Percentiles rank a stretch among this genome's conserved stretches.
phyloP scores from a whole-genome alignment of 2,888 invertebrate species.

The Psylliodes chrysocephalus region DNA sequence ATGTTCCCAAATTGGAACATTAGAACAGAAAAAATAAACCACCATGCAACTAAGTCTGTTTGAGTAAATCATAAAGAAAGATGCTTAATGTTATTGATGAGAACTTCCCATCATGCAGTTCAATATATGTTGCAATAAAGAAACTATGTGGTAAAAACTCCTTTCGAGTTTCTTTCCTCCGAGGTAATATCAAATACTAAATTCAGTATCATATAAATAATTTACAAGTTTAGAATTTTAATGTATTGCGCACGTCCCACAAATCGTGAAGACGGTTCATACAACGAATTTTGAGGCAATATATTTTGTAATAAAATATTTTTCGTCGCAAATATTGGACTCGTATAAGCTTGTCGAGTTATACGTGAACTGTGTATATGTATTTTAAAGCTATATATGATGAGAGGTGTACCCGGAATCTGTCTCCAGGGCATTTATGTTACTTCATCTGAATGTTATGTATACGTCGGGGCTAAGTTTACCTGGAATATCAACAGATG shows the following conservation, averaged over 20 bases:
- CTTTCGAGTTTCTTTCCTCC: no score
- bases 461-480: neutral
- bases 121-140: no score
- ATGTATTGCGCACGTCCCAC: neutral
- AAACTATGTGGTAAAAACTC: no score
- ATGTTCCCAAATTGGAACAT: no score
- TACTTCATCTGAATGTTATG: no score
- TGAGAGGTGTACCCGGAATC: neutral
- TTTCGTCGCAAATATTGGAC: neutral
- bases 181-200: neutral
- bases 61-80: no score
- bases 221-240: neutral
- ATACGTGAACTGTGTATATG: slow-evolving; percentile 1
- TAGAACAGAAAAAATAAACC: no score
- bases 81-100: no score
- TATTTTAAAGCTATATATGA: neutral
- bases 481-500: neutral
- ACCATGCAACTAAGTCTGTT: no score
- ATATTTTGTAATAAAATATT: slow-evolving; percentile 8
- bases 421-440: neutral
- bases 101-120: no score
- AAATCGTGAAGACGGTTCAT: neutral
- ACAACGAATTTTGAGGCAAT: neutral
- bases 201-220: slow-evolving; percentile 1
- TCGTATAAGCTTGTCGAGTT: neutral